Base-by-base conservation (phyloP, 1,140 invertebrate species). In the Bombus consobrinus region DNA sequence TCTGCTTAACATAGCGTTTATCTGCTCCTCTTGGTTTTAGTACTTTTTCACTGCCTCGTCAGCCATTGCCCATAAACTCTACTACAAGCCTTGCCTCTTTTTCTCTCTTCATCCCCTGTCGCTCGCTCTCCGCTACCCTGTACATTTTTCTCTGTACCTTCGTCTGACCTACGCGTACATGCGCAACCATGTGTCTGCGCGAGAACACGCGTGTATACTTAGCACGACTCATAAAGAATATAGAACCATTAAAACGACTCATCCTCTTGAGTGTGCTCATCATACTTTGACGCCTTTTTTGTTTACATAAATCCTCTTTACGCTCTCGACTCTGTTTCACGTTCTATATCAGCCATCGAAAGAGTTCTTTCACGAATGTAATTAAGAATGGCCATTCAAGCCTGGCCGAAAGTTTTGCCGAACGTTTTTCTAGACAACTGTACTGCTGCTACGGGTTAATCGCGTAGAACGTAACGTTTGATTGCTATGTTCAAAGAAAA, bases 11-110 rank as follows among this genome's bases (percentile, higher is more conserved):
- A 95, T 95, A 94, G 92, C 94, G 94, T 94, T 95, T 95, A 94
- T 95, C 94, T 93, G 93, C 94, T 95, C 93, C 93, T 95, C 94
- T 94, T 91, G 92, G 93, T 95, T 95, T 94, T 95, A 95, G 89
- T 95, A 94, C 94, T 95, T 95, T 95, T 95, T 95, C 94, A 95
- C 94, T 94, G 93, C 94, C 94, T 94, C 94, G 94, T 95, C 94
- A 95, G 93, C 93, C 94, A 94, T 94, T 94, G 93, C 90, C 94
- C 93, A 94, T 95, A 95, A 95, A 95, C 93, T 94, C 92, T 88
- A 87, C 89, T 91, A 89, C 89, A 39, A 83, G 71, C 66, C 62
- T 88, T 86, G 77, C 73, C 87, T 83, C 75, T 88, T 66, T 41
- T 25, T 57, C 80, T 43, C 87, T 81, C 66, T 90, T 62, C 77